These are phyloP conservation scores for Taphrorychus bicolor DNA, from an alignment of 2,888 invertebrate species.

Conservation along the genomic window DNA sequence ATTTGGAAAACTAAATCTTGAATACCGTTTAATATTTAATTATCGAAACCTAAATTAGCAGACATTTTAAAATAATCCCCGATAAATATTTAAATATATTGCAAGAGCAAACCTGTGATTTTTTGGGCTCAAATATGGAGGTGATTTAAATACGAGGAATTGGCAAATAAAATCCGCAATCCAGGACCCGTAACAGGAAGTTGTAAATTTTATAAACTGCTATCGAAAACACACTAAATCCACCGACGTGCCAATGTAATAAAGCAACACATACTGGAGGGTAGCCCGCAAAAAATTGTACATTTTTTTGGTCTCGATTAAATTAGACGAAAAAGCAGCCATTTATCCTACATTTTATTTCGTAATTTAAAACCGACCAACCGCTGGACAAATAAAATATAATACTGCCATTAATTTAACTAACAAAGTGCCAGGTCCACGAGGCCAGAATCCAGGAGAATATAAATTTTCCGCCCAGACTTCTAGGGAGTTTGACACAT, in stretches of 20 bases:
- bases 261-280: slow-evolving; percentile 3
- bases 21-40: neutral
- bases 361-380: slow-evolving; percentile 42
- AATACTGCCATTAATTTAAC: slow-evolving; percentile 42
- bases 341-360: slow-evolving; percentile 40
- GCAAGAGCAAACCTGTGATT: neutral
- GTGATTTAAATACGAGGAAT: neutral
- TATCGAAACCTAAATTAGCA: neutral
- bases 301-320: slow-evolving; percentile 24
- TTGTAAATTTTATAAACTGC: slow-evolving; percentile 2
- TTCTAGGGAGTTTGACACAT: slow-evolving; percentile 41
- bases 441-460: slow-evolving; percentile 40
- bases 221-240: slow-evolving; percentile 6
- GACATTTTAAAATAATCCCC: neutral
- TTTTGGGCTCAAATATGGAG: neutral
- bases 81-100: neutral
- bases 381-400: slow-evolving; percentile 42
- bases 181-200: neutral
- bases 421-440: slow-evolving; percentile 42
- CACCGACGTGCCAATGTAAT: neutral
- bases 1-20: slow-evolving; percentile 4
- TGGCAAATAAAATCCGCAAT: slow-evolving; percentile 1
- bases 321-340: slow-evolving; percentile 35
- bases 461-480: slow-evolving; percentile 40
- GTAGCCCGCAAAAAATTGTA: slow-evolving; percentile 3